Conservation (phyloP, 2,797 vertebrate genomes). For the Tadarida brasiliensis region DNA sequence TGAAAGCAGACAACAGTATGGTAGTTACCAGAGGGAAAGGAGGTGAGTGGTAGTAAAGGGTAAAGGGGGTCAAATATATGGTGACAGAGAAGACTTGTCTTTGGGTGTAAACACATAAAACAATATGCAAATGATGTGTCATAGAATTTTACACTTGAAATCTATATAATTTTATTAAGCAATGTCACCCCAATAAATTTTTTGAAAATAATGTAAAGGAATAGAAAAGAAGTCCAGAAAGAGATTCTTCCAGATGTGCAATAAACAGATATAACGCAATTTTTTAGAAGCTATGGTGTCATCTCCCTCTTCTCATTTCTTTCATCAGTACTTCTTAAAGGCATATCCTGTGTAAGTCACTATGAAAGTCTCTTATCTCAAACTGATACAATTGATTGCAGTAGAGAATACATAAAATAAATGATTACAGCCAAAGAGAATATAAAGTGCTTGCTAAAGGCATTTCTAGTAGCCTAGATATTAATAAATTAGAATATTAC, state of each 20-base stretch:
- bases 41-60: neutral
- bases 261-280: neutral
- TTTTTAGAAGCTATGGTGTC: neutral
- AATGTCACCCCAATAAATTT: too few relatives aligned
- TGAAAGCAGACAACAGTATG: neutral
- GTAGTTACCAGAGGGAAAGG: neutral
- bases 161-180: too few relatives aligned
- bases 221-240: neutral
- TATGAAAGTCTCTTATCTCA: neutral
- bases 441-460: neutral
- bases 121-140: neutral
- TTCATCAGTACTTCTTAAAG: neutral
- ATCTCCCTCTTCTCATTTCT: neutral
- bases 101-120: neutral
- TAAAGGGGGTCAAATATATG: neutral
- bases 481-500: constrained; percentile 32
- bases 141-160: neutral
- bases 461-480: neutral
- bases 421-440: neutral
- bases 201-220: neutral
- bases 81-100: neutral
- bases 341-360: neutral
- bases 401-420: neutral
- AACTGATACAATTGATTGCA: neutral
- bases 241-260: neutral